Evolutionary conservation across 2,888 invertebrate species (phyloP), one percentile per base, ranked within the genome.

Genomic region (Drosophila ustulata): DNA sequence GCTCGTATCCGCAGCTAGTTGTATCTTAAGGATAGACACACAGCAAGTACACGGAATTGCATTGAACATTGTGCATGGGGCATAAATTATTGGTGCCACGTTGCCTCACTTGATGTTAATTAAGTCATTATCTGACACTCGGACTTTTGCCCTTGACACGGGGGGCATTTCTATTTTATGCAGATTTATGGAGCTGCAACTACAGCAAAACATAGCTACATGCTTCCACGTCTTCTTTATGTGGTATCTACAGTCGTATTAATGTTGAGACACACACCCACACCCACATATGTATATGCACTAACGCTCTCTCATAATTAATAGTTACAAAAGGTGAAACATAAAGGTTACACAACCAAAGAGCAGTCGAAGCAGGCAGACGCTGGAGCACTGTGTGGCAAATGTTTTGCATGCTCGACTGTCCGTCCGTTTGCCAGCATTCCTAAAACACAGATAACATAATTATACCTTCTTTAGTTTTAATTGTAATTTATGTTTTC

Each of bases 401-500:
- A 66, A 66, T 78, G 66, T 64, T 70, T 76, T 66, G 58, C 32
- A 13, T 8, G 30, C 62, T 39, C 9, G 50, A 65, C 37, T 37
- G 49, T 56, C 32, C 43, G 30, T 9, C 43, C 23, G 56, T 26
- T 45, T 37, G 47, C 18, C 43, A 43, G 62, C 32, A 66, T 37
- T 71, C 32, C 53, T 70, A 68, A 68, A 71, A 64, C 61, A 61
- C 11, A 75, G 67, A 71, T 69, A 80, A 53, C 63, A 63, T 80
- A 80, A 78, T 82, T 76, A 85, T 62, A 65, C 39, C 63, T 71
- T 72, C 72, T 73, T 73, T 67, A 65, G 82, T 63, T 73, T 80
- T 82, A 82, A 82, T 82, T 82, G 80, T 80, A 82, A 85, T 85
- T 85, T 82, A 82, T 82, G 86, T 52, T 61, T 59, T 26, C 39